Conservation (phyloP, 2,113 vertebrate genomes). For the Vireo altiloquus region DNA sequence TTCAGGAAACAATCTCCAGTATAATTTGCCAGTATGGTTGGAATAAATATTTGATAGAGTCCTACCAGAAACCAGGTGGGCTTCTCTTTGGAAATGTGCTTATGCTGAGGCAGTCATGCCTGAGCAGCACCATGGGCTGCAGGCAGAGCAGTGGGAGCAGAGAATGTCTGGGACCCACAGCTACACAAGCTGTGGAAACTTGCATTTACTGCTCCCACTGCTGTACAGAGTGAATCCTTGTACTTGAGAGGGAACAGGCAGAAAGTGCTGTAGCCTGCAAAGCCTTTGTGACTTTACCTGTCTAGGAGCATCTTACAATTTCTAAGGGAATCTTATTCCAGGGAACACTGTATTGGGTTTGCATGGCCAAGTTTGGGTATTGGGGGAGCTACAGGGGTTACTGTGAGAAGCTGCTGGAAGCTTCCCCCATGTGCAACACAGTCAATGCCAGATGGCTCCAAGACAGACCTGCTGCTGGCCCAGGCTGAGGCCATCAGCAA, state of each 20-base stretch:
- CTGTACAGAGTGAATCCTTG: neutral
- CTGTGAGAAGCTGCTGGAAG: neutral
- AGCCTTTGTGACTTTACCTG: neutral
- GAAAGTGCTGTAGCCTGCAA: neutral
- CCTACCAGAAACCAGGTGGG: neutral
- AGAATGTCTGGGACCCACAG: neutral
- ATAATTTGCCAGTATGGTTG: neutral
- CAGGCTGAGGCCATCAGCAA: neutral
- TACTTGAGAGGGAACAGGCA: neutral
- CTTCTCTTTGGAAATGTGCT: neutral
- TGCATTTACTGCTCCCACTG: neutral
- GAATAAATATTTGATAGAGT: neutral
- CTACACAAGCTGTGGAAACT: neutral
- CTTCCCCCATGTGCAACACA: neutral
- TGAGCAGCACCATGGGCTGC: rapidly evolving
- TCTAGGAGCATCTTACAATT: neutral
- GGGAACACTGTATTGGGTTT: neutral
- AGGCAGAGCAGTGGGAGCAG: neutral
- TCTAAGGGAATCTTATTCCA: neutral
- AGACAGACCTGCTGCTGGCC: neutral
- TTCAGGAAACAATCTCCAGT: neutral
- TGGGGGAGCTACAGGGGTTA: neutral
- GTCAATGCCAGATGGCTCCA: neutral
- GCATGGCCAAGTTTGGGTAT: neutral
- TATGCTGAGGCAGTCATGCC: too few relatives aligned